Evolutionary conservation across 2,888 invertebrate species (phyloP).

Genomic region (Girardia tigrina): DNA sequence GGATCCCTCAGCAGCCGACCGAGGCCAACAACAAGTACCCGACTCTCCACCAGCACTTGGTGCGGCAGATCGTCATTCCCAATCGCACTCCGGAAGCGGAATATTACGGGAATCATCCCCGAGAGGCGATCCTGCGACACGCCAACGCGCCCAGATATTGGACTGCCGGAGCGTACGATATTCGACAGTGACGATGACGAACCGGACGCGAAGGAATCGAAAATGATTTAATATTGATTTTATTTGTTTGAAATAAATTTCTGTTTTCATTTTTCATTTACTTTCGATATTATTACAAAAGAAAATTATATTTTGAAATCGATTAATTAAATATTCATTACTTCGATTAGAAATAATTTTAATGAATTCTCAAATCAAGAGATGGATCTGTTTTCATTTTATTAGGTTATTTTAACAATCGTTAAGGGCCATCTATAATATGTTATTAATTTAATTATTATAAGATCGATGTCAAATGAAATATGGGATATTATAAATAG

Average conservation of each 20-base stretch:
- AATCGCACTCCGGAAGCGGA: conserved; percentile 55
- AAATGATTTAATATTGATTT: conserved; percentile 12
- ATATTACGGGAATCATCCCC: conserved; percentile 60
- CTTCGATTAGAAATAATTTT: too few species aligned
- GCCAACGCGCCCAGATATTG: conserved; percentile 72
- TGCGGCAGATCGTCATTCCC: conserved; percentile 72
- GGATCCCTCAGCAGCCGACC: not conserved
- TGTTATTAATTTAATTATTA: too few species aligned
- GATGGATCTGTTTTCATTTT: too few species aligned
- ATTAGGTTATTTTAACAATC: too few species aligned
- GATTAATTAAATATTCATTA: too few species aligned
- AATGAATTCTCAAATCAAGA: too few species aligned
- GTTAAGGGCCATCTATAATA: too few species aligned
- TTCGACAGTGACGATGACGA: conserved; percentile 24
- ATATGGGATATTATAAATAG: too few species aligned
- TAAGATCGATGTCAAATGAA: too few species aligned
- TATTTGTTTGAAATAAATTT: not conserved
- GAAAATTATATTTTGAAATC: too few species aligned
- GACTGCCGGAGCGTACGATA: not conserved
- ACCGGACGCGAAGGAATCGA: not conserved
- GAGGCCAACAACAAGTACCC: conserved; percentile 18
- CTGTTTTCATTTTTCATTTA: too few species aligned
- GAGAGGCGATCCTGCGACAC: conserved; percentile 80
- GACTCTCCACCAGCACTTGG: conserved; percentile 76
- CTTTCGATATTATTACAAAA: too few species aligned